Conservation (phyloP, 2,888 invertebrate genomes). For the Epirrhoe tristata region DNA sequence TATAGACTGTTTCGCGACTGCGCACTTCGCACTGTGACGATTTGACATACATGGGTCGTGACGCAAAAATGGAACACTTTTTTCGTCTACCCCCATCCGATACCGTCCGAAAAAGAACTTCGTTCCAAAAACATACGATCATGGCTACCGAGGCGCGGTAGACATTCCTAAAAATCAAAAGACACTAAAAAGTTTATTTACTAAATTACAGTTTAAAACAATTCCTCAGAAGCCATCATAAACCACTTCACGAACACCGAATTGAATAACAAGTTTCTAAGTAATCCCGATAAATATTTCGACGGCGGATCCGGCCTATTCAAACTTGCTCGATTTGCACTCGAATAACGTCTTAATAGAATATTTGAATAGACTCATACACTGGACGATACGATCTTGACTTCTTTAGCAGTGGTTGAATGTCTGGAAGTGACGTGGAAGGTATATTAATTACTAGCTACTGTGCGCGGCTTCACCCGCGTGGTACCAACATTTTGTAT, state of each 20-base stretch:
- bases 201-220: not conserved
- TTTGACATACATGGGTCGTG: too few relatives aligned
- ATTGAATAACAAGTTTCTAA: slow-evolving; percentile 28
- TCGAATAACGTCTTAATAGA: slow-evolving; percentile 44
- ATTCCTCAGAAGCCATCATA: slow-evolving; percentile 3
- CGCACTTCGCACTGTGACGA: too few relatives aligned
- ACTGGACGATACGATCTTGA: slow-evolving; percentile 2
- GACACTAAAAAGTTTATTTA: not conserved
- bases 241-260: slow-evolving; percentile 17
- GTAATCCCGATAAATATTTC: slow-evolving; percentile 31
- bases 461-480: too few relatives aligned
- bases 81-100: too few relatives aligned
- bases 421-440: too few relatives aligned
- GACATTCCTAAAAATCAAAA: not conserved
- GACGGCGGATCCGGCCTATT: slow-evolving; percentile 40
- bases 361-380: slow-evolving; percentile 8
- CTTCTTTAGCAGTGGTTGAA: not conserved
- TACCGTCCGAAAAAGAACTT: too few relatives aligned
- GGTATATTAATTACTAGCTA: too few relatives aligned
- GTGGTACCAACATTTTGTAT: too few relatives aligned
- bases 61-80: too few relatives aligned
- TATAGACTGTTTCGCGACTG: too few relatives aligned
- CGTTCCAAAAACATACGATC: too few relatives aligned
- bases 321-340: slow-evolving; percentile 57
- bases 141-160: too few relatives aligned